Evolutionary conservation across 2,888 invertebrate species (phyloP), one percentile per base, ranked within the genome.

Genomic region (Ametastegia equiseti): DNA sequence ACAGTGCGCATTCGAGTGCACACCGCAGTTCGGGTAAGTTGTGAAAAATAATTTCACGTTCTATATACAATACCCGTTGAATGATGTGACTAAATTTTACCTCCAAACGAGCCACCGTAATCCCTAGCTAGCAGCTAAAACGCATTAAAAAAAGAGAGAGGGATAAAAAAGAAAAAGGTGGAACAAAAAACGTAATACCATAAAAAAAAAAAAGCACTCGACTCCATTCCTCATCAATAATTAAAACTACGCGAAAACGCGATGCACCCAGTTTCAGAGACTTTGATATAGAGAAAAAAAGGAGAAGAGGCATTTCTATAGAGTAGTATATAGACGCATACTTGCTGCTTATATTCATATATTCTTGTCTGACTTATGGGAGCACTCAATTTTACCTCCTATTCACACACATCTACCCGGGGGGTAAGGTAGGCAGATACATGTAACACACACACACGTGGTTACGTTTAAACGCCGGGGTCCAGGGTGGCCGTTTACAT

Each of bases 11-110:
- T 9, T 15, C 54, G 54, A 15, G 5, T n/a, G n/a, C 13, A n/a
- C 19, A 36, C n/a, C 9, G 65, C 23, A 23, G 11, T 30, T 30
- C 60, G 60, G 27, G 36, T 67, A 67, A 67, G 65, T 67, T 39
- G 65, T 39, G 65, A 67, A 67, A 67, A 67, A 67, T 67, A 67
- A 67, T 67, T 67, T 7, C n/a, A 67, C 65, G 23, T 39, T 36
- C 15, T 5, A 19, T 15, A 39, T 67, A 27, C 39, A 39, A 67
- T 39, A 67, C 65, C 36, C 65, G 39, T 67, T 67, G 65, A 39
- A 67, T 67, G 65, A 67, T 67, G 65, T 67, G n/a, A 67, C 36
- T 67, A 67, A 67, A 67, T 67, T 67, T 67, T 13, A 36, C 36
- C 39, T 39, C 60, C 19, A 23, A 67, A 67, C 65, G 65, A 67